A percentile compares a stretch with the other conserved stretches of the same genome.
phyloP scores from a whole-genome alignment of 2,888 invertebrate species.

The Pristionchus fissidentatus region DNA sequence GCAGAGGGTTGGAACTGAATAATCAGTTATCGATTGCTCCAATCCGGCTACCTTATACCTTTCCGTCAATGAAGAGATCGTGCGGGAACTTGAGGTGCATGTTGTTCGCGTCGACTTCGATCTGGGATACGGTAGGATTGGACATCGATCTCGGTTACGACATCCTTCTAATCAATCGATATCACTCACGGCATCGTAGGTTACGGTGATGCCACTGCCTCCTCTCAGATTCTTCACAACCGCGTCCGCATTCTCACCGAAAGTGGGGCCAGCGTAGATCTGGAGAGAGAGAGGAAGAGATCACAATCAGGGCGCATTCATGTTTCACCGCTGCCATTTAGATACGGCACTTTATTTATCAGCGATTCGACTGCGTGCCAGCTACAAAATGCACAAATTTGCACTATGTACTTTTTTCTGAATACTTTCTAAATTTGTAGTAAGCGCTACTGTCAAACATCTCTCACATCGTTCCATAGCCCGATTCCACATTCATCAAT shows the following conservation, averaged over 20 bases:
- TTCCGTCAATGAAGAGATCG: constrained; percentile 91
- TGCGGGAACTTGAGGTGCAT: constrained; percentile 88
- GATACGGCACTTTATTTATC: neutral
- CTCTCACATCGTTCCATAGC: too few species aligned
- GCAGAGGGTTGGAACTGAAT: constrained; percentile 41
- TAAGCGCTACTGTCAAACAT: too few species aligned
- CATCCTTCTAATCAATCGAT: neutral
- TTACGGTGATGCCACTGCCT: constrained; percentile 71
- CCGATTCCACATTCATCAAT: too few species aligned
- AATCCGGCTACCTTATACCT: constrained; percentile 80
- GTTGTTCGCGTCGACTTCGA: constrained; percentile 84
- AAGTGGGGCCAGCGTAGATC: constrained; percentile 92
- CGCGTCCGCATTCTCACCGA: constrained; percentile 85
- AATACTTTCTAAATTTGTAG: too few species aligned
- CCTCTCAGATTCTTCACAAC: constrained; percentile 83
- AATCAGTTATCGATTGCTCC: neutral
- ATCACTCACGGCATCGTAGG: constrained; percentile 66
- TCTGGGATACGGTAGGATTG: constrained; percentile 47
- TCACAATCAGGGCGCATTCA: neutral
- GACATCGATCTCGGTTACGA: neutral
- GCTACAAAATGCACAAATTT: too few species aligned
- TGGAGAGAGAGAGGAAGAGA: constrained; percentile 74
- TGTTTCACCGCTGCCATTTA: neutral
- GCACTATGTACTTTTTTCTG: too few species aligned
- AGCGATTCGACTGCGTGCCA: too few species aligned